Percentiles rank a stretch among this genome's conserved stretches.
phyloP scores from a whole-genome alignment of 2,797 vertebrate genomes.

The Merluccius polli region DNA sequence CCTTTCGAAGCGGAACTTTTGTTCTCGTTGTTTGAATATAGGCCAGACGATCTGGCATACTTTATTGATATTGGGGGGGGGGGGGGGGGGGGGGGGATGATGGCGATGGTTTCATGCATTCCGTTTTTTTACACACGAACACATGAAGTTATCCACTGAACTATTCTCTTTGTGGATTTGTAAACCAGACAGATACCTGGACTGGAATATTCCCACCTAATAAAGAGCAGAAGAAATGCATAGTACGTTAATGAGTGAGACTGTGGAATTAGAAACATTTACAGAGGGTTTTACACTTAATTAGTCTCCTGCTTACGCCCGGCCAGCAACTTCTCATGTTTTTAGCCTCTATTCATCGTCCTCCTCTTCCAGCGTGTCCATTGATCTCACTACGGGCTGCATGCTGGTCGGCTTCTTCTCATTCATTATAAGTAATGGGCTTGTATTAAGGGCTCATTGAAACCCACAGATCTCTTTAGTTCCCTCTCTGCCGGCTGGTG shows the following conservation, averaged over 20 bases:
- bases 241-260: slow-evolving; percentile 58
- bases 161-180: slow-evolving; percentile 61
- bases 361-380: slow-evolving; percentile 55
- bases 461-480: slow-evolving; percentile 70
- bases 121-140: slow-evolving; percentile 30
- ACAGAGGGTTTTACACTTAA: slow-evolving; percentile 62
- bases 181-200: slow-evolving; percentile 48
- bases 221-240: slow-evolving; percentile 45
- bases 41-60: slow-evolving; percentile 43
- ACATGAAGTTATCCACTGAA: slow-evolving; percentile 44
- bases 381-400: slow-evolving; percentile 66
- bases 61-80: slow-evolving; percentile 50
- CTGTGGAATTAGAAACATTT: slow-evolving; percentile 51
- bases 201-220: slow-evolving; percentile 23
- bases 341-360: slow-evolving; percentile 51
- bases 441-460: slow-evolving; percentile 74
- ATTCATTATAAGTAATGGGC: slow-evolving; percentile 79
- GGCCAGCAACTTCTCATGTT: slow-evolving; percentile 60
- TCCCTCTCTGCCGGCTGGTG: slow-evolving; percentile 55
- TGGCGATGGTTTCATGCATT: not conserved
- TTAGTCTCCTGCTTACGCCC: slow-evolving; percentile 57
- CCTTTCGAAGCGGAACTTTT: slow-evolving; percentile 21
- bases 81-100: slow-evolving; percentile 20
- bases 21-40: slow-evolving; percentile 39
- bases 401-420: slow-evolving; percentile 66